Conservation (phyloP, 2,888 invertebrate species). For the Trypoxylon attenuatum region DNA sequence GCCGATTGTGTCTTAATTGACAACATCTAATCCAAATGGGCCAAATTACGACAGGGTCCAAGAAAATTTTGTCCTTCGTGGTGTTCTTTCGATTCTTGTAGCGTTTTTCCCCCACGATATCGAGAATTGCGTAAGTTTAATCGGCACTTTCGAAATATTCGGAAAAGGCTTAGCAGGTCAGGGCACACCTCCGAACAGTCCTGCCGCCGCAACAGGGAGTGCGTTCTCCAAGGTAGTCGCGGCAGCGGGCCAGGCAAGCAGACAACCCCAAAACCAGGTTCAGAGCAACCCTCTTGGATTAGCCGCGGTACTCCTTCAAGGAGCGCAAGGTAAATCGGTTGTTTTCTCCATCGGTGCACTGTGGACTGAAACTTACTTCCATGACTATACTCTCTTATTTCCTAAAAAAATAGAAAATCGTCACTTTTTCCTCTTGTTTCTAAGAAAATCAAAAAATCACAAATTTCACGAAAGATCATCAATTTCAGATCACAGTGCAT, state of each 20-base stretch:
- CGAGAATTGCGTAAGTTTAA: slow-evolving; percentile 7
- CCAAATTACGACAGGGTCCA: slow-evolving; percentile 37
- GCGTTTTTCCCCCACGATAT: slow-evolving; percentile 1
- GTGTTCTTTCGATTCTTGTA: slow-evolving; percentile 24
- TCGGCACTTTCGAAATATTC: slow-evolving; percentile 42
- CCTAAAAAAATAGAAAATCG: background rate
- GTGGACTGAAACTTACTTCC: background rate
- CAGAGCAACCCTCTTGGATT: slow-evolving; percentile 69
- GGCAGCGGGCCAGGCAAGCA: slow-evolving; percentile 56
- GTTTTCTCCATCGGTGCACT: background rate
- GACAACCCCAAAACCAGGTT: slow-evolving; percentile 43
- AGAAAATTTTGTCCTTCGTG: slow-evolving; percentile 3
- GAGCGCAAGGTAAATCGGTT: slow-evolving; percentile 73
- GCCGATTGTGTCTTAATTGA: no score
- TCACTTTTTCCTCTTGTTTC: no score
- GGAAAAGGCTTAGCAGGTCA: slow-evolving; percentile 64
- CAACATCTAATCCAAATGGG: slow-evolving; percentile 19
- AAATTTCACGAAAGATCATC: background rate
- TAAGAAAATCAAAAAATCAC: no score
- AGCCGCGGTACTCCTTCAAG: slow-evolving; percentile 74
- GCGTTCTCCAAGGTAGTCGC: slow-evolving; percentile 69
- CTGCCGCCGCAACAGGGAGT: slow-evolving; percentile 64
- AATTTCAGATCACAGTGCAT: no score
- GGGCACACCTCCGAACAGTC: slow-evolving; percentile 71
- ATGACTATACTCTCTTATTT: background rate